phyloP scores from a whole-genome alignment of 30 jellyfish, hydroid and myxozoan species.

The Catostylus mosaicus region DNA sequence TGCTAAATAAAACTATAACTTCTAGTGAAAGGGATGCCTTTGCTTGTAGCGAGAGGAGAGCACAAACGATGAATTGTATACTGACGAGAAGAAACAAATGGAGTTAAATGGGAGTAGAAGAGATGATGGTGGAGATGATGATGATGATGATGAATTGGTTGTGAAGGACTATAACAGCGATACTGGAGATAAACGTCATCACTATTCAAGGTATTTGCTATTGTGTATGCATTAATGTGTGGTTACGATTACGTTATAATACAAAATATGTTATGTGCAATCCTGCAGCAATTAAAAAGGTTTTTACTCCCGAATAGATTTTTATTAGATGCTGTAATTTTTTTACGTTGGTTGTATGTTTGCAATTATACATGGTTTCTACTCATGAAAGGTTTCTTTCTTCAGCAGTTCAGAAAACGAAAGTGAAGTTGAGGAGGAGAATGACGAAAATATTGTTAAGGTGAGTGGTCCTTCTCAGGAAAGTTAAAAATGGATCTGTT shows the following conservation, averaged over 20 bases:
- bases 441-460: conserved; percentile 42
- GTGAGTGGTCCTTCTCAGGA: too few relatives aligned
- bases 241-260: too few relatives aligned
- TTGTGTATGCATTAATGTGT: too few relatives aligned
- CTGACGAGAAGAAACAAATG: not conserved
- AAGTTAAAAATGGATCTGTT: too few relatives aligned
- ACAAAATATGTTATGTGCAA: too few relatives aligned
- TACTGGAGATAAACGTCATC: conserved; percentile 43
- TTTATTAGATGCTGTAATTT: too few relatives aligned
- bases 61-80: not conserved
- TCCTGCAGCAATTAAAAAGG: too few relatives aligned
- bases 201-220: conserved; percentile 23
- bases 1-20: too few relatives aligned
- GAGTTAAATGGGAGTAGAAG: not conserved
- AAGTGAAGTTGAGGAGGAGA: conserved; percentile 58
- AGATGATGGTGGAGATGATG: conserved; percentile 22
- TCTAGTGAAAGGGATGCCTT: not conserved
- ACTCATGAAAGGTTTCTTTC: too few relatives aligned
- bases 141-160: conserved; percentile 76
- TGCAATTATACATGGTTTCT: too few relatives aligned
- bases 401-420: conserved; percentile 81
- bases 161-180: conserved; percentile 84
- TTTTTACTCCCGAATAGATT: too few relatives aligned
- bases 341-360: too few relatives aligned
- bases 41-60: conserved; percentile 47